These are phyloP conservation scores for Campoletis raptor DNA, from an alignment of 2,888 invertebrate species.

Conservation along the genomic window DNA sequence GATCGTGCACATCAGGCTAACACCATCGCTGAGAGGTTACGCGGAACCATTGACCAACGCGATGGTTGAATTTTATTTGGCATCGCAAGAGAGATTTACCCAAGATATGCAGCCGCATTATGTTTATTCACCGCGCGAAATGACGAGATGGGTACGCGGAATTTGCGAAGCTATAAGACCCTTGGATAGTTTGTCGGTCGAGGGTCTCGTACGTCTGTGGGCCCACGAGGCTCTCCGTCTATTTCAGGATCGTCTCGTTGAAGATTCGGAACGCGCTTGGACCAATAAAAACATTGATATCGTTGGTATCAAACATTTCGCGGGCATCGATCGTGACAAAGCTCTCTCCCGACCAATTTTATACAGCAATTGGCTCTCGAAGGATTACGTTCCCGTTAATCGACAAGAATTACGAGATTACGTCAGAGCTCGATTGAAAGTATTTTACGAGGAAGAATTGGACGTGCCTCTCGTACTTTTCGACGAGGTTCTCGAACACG, in stretches of 20 bases:
- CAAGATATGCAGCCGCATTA: slow-evolving; percentile 99
- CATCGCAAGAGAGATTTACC: slow-evolving; percentile 98
- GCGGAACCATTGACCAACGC: slow-evolving; percentile 99
- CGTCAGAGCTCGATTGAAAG: slow-evolving; percentile 97
- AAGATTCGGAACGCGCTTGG: slow-evolving; percentile 97
- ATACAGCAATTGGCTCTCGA: slow-evolving; percentile 99
- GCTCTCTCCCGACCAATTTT: slow-evolving; percentile 97
- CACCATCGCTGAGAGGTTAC: slow-evolving; percentile 95
- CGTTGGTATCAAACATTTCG: slow-evolving; percentile 97
- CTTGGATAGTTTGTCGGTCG: slow-evolving; percentile 95
- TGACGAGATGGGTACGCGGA: slow-evolving; percentile 99
- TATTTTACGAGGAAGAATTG: slow-evolving; percentile 99
- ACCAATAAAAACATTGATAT: slow-evolving; percentile 99
- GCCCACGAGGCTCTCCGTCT: slow-evolving; percentile 99
- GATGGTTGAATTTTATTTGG: slow-evolving; percentile 99
- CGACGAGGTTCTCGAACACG: slow-evolving; percentile 99
- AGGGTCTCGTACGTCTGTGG: slow-evolving; percentile 99
- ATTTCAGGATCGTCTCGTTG: slow-evolving; percentile 98
- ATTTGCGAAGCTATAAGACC: slow-evolving; percentile 99
- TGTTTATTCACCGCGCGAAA: slow-evolving; percentile 99
- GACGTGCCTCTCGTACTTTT: slow-evolving; percentile 99
- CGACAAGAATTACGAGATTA: slow-evolving; percentile 98
- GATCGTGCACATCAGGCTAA: slow-evolving; percentile 88
- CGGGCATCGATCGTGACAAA: slow-evolving; percentile 93
- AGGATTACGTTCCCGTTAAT: slow-evolving; percentile 98